These are phyloP conservation scores for Parnassius orleans DNA, from an alignment of 2,888 invertebrate genomes.

Conservation along the genomic window DNA sequence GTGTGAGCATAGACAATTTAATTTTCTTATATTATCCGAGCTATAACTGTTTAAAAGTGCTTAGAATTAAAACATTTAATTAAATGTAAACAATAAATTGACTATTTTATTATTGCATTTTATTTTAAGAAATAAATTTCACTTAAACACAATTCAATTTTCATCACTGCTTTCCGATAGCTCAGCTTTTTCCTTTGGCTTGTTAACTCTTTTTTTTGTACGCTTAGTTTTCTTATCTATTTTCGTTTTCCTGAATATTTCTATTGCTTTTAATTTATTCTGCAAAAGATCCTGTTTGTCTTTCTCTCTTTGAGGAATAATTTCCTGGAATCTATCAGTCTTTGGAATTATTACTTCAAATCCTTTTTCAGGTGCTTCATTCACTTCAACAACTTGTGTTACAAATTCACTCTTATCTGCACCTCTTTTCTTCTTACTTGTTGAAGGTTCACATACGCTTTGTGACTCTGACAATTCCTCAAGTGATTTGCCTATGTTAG, in stretches of 20 bases:
- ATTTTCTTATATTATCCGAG: constrained; percentile 40
- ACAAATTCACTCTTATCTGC: constrained; percentile 43
- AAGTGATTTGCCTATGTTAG: constrained; percentile 32
- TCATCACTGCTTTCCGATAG: constrained; percentile 84
- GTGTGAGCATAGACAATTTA: constrained; percentile 43
- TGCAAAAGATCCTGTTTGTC: constrained; percentile 83
- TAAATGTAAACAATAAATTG: constrained; percentile 71
- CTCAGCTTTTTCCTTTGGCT: constrained; percentile 82
- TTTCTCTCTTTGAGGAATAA: constrained; percentile 88
- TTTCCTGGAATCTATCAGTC: constrained; percentile 70
- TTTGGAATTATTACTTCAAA: constrained; percentile 62
- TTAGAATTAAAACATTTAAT: constrained; percentile 47
- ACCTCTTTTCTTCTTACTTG: constrained; percentile 44
- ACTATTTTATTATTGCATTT: constrained; percentile 62
- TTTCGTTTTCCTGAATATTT: constrained; percentile 84
- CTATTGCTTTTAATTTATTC: constrained; percentile 88
- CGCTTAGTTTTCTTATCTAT: constrained; percentile 79
- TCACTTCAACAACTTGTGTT: constrained; percentile 50
- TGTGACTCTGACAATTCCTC: constrained; percentile 32
- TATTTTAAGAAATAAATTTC: constrained; percentile 37
- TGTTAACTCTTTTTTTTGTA: constrained; percentile 60
- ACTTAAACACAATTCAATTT: constrained; percentile 28
- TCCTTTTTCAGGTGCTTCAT: constrained; percentile 44
- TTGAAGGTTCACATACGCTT: constrained; percentile 43
- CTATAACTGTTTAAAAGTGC: constrained; percentile 47